Base-by-base conservation (phyloP, 2,888 invertebrate species). In the Pandemis corylana region DNA sequence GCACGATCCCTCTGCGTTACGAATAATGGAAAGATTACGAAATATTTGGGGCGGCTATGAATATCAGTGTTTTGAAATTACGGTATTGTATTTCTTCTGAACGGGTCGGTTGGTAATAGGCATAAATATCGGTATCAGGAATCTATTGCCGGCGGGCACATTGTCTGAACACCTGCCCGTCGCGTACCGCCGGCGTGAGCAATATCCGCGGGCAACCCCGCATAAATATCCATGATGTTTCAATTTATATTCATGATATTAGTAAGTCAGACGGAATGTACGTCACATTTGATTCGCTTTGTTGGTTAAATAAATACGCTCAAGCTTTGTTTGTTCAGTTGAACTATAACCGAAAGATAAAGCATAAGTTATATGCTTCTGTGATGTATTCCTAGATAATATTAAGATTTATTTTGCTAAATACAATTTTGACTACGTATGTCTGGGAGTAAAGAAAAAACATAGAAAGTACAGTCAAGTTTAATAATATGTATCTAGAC, bases 231-330 rank as follows among this genome's bases (percentile, higher is more conserved):
- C 90, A 89, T 89, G 92, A 93, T 92, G 93, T 92, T 92, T 91
- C 93, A 90, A 92, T 93, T 93, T 93, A 92, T 93, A 93, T 93
- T 93, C 93, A 93, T 93, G 93, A 92, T 92, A 93, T 92, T 93
- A 93, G 92, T 91, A 90, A 90, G 82, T 84, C 85, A 84, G 80
- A 84, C 81, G 87, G 87, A 90, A 90, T 89, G 84, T 87, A 88
- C 89, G 90, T 92, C 93, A 93, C 90, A 91, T 92, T 91, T 91
- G 92, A 93, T 93, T 92, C 88, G 86, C 88, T 91, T 92, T 93
- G 90, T 93, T 90, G 88, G 85, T 82, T 82, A 89, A 89, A 90
- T 89, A 90, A 90, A 91, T 90, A 83, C 77, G 75, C 77, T 78
- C 74, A 77, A 78, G 79, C 78, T 42, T 20, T 66, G 61, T 72